Evolutionary conservation across 2,888 invertebrate species (phyloP).

Genomic region (Bellardia pandia): DNA sequence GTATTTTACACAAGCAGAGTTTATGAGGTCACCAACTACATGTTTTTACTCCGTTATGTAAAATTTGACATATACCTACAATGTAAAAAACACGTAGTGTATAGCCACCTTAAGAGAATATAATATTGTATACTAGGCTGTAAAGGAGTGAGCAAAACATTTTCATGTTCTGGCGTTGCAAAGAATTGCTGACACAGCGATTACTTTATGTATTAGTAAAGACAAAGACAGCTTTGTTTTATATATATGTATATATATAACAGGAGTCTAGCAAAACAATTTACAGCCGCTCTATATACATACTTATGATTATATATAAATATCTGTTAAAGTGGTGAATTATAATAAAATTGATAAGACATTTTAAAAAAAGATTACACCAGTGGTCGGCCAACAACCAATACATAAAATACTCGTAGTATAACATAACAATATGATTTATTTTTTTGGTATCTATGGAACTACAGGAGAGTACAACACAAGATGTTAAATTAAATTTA

Average conservation of each 20-base stretch:
- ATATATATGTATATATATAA: not conserved
- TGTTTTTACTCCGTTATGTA: no score
- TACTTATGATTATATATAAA: not conserved
- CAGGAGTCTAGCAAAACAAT: not conserved
- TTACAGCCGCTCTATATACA: not conserved
- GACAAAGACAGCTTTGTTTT: no score
- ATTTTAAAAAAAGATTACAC: conserved; percentile 11
- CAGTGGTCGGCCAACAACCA: conserved; percentile 49
- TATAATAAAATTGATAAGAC: conserved; percentile 57
- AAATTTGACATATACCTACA: no score
- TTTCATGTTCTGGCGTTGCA: not conserved
- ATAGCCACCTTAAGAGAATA: no score
- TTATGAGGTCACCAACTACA: no score
- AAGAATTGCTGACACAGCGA: conserved; percentile 27
- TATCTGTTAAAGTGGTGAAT: conserved; percentile 22
- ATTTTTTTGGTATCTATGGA: not conserved
- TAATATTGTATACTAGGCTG: no score
- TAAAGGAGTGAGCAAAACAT: not conserved
- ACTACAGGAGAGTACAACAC: no score
- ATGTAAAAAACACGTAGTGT: no score
- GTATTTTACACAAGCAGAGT: no score
- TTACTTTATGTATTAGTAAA: not conserved
- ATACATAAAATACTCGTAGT: not conserved
- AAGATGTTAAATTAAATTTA: no score
- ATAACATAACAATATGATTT: not conserved